A percentile compares a stretch with the other conserved stretches of the same genome.
These are phyloP conservation scores for Plectrocnemia conspersa DNA, from an alignment of 1,140 invertebrate genomes.

Conservation along the genomic window DNA sequence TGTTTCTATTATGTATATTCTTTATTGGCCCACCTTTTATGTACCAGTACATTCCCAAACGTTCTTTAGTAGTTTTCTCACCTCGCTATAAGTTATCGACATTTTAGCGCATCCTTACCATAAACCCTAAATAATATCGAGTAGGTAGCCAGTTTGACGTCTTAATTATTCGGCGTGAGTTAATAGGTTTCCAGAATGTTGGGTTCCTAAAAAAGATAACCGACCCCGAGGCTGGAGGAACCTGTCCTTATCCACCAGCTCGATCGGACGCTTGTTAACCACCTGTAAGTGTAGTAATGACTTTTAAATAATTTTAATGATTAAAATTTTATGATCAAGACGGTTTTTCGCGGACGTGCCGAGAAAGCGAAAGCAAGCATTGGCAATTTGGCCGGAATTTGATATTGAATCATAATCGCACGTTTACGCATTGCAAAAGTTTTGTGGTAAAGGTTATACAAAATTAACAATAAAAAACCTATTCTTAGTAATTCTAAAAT, in stretches of 20 bases:
- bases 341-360: background rate
- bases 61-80: no score
- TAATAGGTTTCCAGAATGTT: conserved; percentile 15
- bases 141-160: conserved; percentile 6
- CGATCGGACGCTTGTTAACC: conserved; percentile 1
- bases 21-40: no score
- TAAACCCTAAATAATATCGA: conserved; percentile 7
- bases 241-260: background rate
- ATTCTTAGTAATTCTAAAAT: no score
- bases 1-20: no score
- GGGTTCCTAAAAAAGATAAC: background rate
- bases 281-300: conserved; percentile 5
- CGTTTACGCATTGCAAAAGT: no score
- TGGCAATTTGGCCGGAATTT: no score
- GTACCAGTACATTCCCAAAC: no score
- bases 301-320: background rate
- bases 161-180: conserved; percentile 17
- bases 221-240: background rate
- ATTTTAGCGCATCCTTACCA: background rate
- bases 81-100: no score
- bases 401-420: no score
- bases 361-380: no score
- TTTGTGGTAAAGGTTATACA: no score
- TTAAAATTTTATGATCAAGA: background rate
- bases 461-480: no score